A percentile compares a stretch with the other conserved stretches of the same genome.
Conservation (phyloP, 2,797 vertebrate species). For the Cirrhinus molitorella region DNA sequence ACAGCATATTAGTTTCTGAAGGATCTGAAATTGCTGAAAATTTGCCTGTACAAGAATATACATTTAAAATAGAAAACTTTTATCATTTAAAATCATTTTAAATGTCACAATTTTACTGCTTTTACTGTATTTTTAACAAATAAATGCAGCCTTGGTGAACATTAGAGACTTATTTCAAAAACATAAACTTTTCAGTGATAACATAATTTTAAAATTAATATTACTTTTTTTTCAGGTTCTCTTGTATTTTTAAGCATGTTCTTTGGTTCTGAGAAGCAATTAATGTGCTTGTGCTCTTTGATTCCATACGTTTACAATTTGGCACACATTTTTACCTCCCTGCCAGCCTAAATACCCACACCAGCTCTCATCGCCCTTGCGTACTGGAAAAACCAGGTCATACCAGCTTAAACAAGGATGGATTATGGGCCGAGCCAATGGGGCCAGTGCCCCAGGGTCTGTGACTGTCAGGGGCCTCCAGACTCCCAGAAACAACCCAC, state of each 20-base stretch:
- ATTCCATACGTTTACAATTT: not conserved
- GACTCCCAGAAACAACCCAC: slow-evolving; percentile 21
- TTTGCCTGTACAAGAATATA: no score
- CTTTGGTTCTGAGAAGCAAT: not conserved
- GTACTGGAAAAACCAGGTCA: not conserved
- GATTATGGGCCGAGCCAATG: slow-evolving; percentile 2
- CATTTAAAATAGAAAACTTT: no score
- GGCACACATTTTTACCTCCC: not conserved
- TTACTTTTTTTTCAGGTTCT: no score
- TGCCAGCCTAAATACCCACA: slow-evolving; percentile 6
- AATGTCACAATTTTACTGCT: no score
- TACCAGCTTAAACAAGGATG: not conserved
- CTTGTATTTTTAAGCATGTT: not conserved
- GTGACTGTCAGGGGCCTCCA: not conserved
- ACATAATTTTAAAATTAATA: no score
- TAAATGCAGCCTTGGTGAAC: not conserved
- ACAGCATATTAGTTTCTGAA: no score
- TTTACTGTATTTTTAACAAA: not conserved
- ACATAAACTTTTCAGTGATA: no score
- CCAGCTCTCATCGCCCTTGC: not conserved
- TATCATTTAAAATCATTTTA: no score
- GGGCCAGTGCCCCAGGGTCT: not conserved
- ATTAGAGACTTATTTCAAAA: not conserved
- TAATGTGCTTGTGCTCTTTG: not conserved
- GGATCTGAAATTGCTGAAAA: no score